Base-by-base conservation (phyloP, 2,797 vertebrate species). In the Staurois parvus region DNA sequence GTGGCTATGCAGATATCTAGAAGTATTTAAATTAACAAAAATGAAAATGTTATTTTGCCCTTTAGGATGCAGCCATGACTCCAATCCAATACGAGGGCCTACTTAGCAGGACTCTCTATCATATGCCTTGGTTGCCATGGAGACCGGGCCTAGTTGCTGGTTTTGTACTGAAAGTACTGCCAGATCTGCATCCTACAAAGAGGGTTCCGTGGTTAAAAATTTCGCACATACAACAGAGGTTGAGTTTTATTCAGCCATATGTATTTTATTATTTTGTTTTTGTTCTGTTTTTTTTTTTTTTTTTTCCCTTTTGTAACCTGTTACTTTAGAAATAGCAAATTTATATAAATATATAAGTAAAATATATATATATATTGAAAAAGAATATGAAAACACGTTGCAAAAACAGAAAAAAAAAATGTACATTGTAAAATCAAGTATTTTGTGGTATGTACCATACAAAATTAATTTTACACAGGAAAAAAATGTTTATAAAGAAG, bases 401-500 rank as follows among this genome's bases (percentile, higher is more conserved):
- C 80, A 90, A 91, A n/a, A 88, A 76, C 74, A 84, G 94, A 91
- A 91, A 68, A 79, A 52, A 45, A 45, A 52, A 45, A 10, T 82
- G 75, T 86, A 82, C 79, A 83, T 82, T 92, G 90, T 95, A 95
- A 96, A 52, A 96, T 94, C 64, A 90, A 96, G 91, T 98, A 99
- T 98, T 98, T 99, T 98, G 96, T 97, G 95, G 95, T 97, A 97
- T 95, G 95, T 96, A 94, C 94, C 95, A 97, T 95, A 96, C 95
- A 95, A 76, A 83, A 94, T 93, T 95, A 97, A 97, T 98, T 99
- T 99, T 99, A 97, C 97, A 97, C 94, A 91, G 95, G 92, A 92
- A 94, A 96, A 37, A 37, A 96, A 93, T 93, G 95, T 99, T 98
- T 99, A 96, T 97, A 98, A 64, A 95, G 91, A 95, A 94, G 70